Base-by-base conservation (phyloP, 2,113 vertebrate genomes). In the Zosterops borbonicus region DNA sequence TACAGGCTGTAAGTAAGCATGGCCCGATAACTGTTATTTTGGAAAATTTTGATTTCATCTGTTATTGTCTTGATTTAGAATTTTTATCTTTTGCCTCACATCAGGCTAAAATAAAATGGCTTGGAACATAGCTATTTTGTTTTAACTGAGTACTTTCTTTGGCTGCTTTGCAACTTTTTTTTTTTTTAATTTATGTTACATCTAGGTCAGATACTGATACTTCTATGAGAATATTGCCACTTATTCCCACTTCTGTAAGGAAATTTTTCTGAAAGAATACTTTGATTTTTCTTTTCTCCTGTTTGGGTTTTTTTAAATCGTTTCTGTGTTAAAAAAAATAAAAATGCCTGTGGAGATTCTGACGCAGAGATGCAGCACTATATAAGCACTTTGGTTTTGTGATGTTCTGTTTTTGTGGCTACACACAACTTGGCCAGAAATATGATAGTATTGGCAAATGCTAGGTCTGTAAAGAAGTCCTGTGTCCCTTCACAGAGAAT, bases 1-100 rank as follows among this genome's bases (percentile, higher is more conserved):
- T 99, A 99, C 98, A 98, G 99, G 96, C 98, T 99, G 99, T 99
- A 98, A 99, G 99, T 99, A 94, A 41, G 81, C 84, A 85, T 1
- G 12, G 59, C 39, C 14, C 29, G 53, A 27, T 86, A 60, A 69
- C 42, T 87, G 1, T 73, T 82, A 9, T 29, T 95, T 29, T 83
- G 80, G 44, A 90, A 93, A 74, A 59, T 5, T 44, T 90, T 64
- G 46, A 81, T 68, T 83, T 95, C 77, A 2, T 86, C 55, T 91
- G 9, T 70, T 84, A 11, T 3, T 85, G 92, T 59, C 41, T 95
- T 90, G 71, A 49, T 33, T 76, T 75, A 55, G 5, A 3, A 39
- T 77, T 91, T 33, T 49, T 68, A 23, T 46, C 11, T 87, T 91
- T 80, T 88, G 56, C 37, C 17, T 91, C 39, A 63, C 71, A 70